Evolutionary conservation across 2,888 invertebrate genomes (phyloP).

Genomic region (Aplocera efformata): DNA sequence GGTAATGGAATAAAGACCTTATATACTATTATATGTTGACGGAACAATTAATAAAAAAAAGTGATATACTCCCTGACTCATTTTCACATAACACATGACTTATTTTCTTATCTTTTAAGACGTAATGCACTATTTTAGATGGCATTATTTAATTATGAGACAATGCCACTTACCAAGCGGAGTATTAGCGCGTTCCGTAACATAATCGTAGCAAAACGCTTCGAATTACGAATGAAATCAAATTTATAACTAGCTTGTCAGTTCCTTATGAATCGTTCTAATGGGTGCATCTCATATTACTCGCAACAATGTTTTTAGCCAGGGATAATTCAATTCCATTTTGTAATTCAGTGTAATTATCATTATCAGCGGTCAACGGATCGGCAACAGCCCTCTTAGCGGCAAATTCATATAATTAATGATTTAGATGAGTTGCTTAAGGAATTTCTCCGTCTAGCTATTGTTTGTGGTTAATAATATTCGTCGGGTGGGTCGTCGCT

Average conservation of each 20-base stretch:
- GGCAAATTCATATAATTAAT: slow-evolving; percentile 21
- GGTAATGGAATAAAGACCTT: no score
- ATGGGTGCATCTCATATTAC: slow-evolving; percentile 9
- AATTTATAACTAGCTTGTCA: not conserved
- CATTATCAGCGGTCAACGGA: slow-evolving; percentile 14
- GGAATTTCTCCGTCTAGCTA: slow-evolving; percentile 33
- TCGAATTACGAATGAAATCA: no score
- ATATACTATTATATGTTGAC: no score
- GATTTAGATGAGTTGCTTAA: slow-evolving; percentile 8
- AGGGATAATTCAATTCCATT: slow-evolving; percentile 13
- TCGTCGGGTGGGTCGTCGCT: slow-evolving; percentile 41
- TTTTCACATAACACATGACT: no score
- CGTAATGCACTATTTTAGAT: no score
- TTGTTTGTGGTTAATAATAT: slow-evolving; percentile 46
- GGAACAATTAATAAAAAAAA: no score
- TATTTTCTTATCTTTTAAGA: no score
- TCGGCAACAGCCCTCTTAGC: slow-evolving; percentile 8
- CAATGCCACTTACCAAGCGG: no score
- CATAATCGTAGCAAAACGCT: no score
- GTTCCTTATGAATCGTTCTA: slow-evolving; percentile 5
- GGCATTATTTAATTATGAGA: no score
- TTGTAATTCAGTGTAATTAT: slow-evolving; percentile 23
- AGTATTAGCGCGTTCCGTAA: no score
- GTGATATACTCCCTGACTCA: no score
- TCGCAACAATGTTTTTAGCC: slow-evolving; percentile 15